Conservation (phyloP, 2,113 vertebrate genomes). For the Chloropsis hardwickii region DNA sequence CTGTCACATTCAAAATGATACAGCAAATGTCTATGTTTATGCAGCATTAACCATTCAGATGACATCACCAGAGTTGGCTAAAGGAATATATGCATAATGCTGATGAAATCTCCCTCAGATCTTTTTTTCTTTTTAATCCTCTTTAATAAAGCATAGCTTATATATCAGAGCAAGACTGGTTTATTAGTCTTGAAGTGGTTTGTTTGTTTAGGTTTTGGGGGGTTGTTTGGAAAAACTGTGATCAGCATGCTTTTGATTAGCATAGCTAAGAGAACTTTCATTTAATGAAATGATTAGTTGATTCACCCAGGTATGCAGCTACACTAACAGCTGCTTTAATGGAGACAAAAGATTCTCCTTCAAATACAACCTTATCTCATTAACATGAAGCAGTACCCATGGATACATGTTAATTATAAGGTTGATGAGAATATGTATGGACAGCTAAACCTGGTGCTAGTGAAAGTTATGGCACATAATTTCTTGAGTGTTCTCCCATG, state of each 20-base stretch:
- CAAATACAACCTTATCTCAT: not conserved
- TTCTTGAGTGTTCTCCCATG: not conserved
- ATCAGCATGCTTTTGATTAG: slow-evolving; percentile 14
- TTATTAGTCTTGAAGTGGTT: slow-evolving; percentile 20
- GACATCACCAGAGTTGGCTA: not conserved
- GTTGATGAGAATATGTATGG: not conserved
- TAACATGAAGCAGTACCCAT: slow-evolving; percentile 30
- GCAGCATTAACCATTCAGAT: not conserved
- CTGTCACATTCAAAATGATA: not conserved
- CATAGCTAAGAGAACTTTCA: not conserved
- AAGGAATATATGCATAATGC: not conserved
- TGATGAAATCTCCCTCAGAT: not conserved
- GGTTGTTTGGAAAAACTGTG: not conserved
- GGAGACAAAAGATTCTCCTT: slow-evolving; percentile 26
- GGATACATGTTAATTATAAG: slow-evolving; percentile 45
- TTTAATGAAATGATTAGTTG: slow-evolving; percentile 63
- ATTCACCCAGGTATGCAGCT: slow-evolving; percentile 25
- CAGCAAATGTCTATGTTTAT: not conserved
- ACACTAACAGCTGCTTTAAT: slow-evolving; percentile 20
- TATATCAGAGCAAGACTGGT: not conserved
- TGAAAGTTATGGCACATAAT: not conserved
- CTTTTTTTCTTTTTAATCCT: not conserved
- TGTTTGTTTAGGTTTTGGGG: not conserved
- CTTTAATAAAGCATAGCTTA: not conserved
- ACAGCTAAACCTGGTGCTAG: not conserved